Evolutionary conservation across 1,140 invertebrate species (phyloP).

Genomic region (Varroa destructor): DNA sequence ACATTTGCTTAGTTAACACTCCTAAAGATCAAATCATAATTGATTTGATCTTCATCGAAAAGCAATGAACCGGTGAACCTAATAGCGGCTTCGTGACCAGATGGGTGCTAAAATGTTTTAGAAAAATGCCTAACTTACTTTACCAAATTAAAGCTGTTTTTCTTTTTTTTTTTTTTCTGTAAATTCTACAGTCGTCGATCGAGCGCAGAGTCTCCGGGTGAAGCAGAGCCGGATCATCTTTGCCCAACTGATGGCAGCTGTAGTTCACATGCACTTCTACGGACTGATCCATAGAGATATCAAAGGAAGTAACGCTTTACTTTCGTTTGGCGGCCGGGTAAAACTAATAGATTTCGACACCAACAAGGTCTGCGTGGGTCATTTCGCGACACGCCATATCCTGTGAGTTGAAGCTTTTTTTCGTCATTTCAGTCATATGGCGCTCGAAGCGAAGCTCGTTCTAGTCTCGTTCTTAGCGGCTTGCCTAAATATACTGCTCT

Average conservation of each 20-base stretch:
- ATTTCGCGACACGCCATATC: slow-evolving; percentile 5
- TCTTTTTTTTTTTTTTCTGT: not conserved
- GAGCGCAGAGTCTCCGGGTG: not conserved
- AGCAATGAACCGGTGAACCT: not conserved
- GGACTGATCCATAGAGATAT: slow-evolving; percentile 24
- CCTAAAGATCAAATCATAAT: not conserved
- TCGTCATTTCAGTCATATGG: not conserved
- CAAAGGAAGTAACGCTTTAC: slow-evolving; percentile 15
- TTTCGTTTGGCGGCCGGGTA: not conserved
- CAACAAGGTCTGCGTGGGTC: slow-evolving; percentile 5
- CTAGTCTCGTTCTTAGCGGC: too few species aligned
- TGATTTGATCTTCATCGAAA: not conserved
- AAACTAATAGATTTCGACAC: slow-evolving; percentile 25
- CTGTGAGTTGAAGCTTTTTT: not conserved
- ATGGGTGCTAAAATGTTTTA: too few species aligned
- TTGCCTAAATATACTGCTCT: too few species aligned
- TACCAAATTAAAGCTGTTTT: too few species aligned
- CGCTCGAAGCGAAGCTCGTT: too few species aligned
- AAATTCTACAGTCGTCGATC: not conserved
- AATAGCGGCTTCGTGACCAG: too few species aligned
- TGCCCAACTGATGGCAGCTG: slow-evolving; percentile 2
- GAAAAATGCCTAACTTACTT: too few species aligned
- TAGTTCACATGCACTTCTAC: slow-evolving; percentile 23
- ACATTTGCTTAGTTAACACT: not conserved
- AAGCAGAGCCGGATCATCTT: slow-evolving; percentile 7